Base-by-base conservation (phyloP, 1,140 invertebrate species). In the Colletes latitarsis region DNA sequence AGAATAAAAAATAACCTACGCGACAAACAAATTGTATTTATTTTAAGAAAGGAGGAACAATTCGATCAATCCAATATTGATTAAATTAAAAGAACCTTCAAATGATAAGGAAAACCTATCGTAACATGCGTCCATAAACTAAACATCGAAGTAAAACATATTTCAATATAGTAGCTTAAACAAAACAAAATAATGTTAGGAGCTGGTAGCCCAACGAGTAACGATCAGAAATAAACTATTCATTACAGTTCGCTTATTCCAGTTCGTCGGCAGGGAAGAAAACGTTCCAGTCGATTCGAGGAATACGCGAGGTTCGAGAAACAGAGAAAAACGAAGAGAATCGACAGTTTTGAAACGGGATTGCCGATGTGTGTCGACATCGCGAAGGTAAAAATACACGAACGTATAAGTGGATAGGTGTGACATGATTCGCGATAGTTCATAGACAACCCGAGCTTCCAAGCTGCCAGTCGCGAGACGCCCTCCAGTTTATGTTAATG, bases 401-500 rank as follows among this genome's bases (percentile, higher is more conserved):
- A 30, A 62, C n/a, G 21, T 19, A 73, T 79, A 43, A 58, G 53
- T 71, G 46, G 19, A 72, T 74, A 52, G 77, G 68, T 43, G 78
- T 77, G 73, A 73, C 62, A 80, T 77, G 75, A 83, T 70, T 62
- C 39, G 63, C 67, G 60, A 46, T 55, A 64, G 72, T 68, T 55
- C 67, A 58, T 58, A 76, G 57, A 21, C 53, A 62, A 41, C 46
- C 49, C 14, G 39, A 15, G 19, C 43, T 43, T 15, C 43, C 12
- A 66, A 58, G 69, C 30, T 73, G 73, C 64, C 46, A 73, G 64
- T 70, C 55, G 63, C 14, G 70, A 70, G 52, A 82, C 62, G 70
- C 69, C 74, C 14, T 84, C 64, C 52, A 39, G 63, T 82, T 84
- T 77, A 77, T 77, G 64, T 75, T 84, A 72, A 71, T 71, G 30